phyloP scores from a whole-genome alignment of 2,113 vertebrate genomes.

The Pholis gunnellus region DNA sequence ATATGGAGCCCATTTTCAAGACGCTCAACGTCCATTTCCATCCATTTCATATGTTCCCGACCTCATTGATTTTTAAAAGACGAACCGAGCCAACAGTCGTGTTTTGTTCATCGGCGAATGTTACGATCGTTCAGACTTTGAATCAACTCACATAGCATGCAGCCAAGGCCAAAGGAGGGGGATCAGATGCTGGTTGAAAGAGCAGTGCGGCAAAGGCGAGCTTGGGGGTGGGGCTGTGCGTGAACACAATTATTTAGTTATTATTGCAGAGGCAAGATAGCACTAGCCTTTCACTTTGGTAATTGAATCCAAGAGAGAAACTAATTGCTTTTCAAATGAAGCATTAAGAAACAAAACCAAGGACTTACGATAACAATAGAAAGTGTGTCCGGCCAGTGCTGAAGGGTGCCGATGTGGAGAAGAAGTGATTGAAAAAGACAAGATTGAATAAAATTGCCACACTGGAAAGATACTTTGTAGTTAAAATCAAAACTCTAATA shows the following conservation, averaged over 20 bases:
- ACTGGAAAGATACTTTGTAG: constrained; percentile 18
- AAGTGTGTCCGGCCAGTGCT: constrained; percentile 46
- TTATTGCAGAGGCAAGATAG: constrained; percentile 68
- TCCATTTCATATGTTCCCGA: constrained; percentile 51
- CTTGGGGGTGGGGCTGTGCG: constrained; percentile 24
- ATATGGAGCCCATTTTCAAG: constrained; percentile 54
- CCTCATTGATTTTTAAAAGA: constrained; percentile 54
- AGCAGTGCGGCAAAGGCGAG: constrained; percentile 27
- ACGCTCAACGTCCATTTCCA: constrained; percentile 36
- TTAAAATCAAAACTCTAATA: constrained; percentile 28
- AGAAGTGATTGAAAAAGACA: constrained; percentile 46
- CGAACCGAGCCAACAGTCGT: constrained; percentile 38
- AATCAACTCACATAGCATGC: constrained; percentile 37
- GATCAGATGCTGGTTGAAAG: constrained; percentile 49
- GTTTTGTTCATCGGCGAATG: constrained; percentile 63
- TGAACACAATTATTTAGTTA: constrained; percentile 70
- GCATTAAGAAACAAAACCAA: constrained; percentile 66
- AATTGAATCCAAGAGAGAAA: constrained; percentile 71
- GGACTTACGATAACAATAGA: constrained; percentile 52
- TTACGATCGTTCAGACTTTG: constrained; percentile 45
- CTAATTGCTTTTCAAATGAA: constrained; percentile 75
- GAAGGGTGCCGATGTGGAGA: constrained; percentile 17
- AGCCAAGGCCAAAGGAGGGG: constrained; percentile 31
- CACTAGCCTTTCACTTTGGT: constrained; percentile 63
- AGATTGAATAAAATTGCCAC: constrained; percentile 23